phyloP scores from a whole-genome alignment of 2,113 vertebrate genomes.

The Myrmecobius fasciatus region DNA sequence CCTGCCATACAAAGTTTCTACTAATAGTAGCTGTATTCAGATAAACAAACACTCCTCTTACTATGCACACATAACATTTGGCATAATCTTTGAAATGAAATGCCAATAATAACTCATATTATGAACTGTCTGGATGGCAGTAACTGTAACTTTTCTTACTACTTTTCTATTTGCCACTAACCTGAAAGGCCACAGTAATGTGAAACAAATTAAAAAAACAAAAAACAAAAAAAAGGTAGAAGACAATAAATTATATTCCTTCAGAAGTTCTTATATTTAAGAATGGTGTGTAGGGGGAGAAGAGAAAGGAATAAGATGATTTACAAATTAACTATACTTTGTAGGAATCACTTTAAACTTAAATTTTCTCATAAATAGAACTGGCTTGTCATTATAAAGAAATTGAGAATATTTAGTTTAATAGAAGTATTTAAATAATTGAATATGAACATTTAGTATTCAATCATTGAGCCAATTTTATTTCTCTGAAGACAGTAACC shows the following conservation, averaged over 20 bases:
- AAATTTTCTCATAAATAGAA: constrained; percentile 47
- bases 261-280: constrained; percentile 54
- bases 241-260: constrained; percentile 41
- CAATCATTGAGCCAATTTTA: constrained; percentile 51
- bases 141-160: constrained; percentile 65
- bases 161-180: constrained; percentile 55
- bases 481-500: constrained; percentile 49
- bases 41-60: constrained; percentile 69
- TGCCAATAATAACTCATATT: constrained; percentile 61
- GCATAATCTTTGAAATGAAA: constrained; percentile 65
- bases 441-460: constrained; percentile 50
- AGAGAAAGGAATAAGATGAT: not conserved
- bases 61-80: constrained; percentile 71
- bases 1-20: constrained; percentile 75
- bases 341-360: not conserved
- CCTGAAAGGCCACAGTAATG: not conserved
- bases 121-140: constrained; percentile 69
- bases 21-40: constrained; percentile 62
- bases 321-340: not conserved
- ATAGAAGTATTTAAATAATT: constrained; percentile 46
- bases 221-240: constrained; percentile 41
- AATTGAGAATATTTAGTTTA: constrained; percentile 60
- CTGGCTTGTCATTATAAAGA: constrained; percentile 34
- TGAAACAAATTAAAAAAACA: not conserved
- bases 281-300: constrained; percentile 33